Base-by-base conservation (phyloP, 2,888 invertebrate species). In the Acanthosepion esculentum region DNA sequence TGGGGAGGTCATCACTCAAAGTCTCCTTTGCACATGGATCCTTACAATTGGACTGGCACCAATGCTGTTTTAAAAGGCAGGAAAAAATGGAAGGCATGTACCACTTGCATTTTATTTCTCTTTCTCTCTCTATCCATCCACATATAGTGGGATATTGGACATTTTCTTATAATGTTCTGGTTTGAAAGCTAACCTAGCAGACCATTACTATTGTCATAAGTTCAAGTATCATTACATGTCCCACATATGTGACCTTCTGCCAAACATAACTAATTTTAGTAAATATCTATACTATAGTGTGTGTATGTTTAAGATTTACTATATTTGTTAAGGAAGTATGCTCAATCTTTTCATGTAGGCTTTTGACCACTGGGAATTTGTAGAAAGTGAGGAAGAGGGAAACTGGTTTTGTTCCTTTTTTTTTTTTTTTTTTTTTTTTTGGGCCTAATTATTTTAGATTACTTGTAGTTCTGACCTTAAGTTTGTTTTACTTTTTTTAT, bases 31-130 rank as follows among this genome's bases (percentile, higher is more conserved):
- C 97, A 97, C 95, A 97, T 97, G 94, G 97, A 97, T 95, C 97
- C 97, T 4, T 97, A 97, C 95, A 97, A 97, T 96, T 97, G 97
- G 97, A 97, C 97, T 18, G 97, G 97, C 7, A 97, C 97, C 26
- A 97, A 97, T 95, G 97, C 97, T 91, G 97, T 97, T 20, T 95
- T 97, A 53, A 96, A 95, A 95, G 97, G 97, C 6, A 95, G 95
- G 12, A 97, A 97, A 95, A 95, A 95, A 23, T 97, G 97, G 97
- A 97, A 97, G 97, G 97, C 97, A 95, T 53, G 93, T 93, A 15
- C 15, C 23, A 12, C 78, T n/a, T n/a, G 8, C 78, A n/a, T 78
- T 78, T 18, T 78, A 12, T n/a, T 4, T n/a, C 18, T 12, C 12
- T n/a, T 33, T n/a, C 78, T n/a, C 1, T 78, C 78, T 78, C 78